Conservation (phyloP, 2,888 invertebrate species). For the Liodrosophila aerea region DNA sequence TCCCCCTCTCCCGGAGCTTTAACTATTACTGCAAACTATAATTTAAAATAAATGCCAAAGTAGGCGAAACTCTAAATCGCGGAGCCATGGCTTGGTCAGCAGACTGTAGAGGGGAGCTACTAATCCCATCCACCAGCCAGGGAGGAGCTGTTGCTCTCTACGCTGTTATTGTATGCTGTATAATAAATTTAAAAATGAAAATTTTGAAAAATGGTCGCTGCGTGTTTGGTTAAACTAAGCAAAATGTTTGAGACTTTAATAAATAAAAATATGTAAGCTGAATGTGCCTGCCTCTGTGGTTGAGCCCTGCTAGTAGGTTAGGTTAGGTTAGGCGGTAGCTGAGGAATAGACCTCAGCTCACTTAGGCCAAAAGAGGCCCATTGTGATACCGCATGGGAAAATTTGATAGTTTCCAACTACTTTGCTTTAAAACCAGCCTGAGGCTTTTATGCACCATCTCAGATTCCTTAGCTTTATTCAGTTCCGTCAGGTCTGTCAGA, state of each 20-base stretch:
- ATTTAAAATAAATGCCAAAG: slow-evolving; percentile 77
- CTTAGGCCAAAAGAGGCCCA: too few species aligned
- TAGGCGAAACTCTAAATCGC: slow-evolving; percentile 71
- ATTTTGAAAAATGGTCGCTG: slow-evolving; percentile 77
- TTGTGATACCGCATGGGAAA: too few species aligned
- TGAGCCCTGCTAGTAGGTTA: not conserved
- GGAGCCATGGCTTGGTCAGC: slow-evolving; percentile 16
- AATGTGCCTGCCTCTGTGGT: slow-evolving; percentile 6
- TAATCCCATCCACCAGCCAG: slow-evolving; percentile 56
- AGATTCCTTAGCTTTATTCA: too few species aligned
- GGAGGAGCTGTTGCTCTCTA: slow-evolving; percentile 27
- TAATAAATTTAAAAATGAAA: slow-evolving; percentile 79
- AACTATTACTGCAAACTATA: slow-evolving; percentile 74
- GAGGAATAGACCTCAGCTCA: too few species aligned
- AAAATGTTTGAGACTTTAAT: slow-evolving; percentile 49
- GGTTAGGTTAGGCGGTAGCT: too few species aligned
- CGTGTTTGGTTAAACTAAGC: slow-evolving; percentile 76
- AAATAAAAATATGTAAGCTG: slow-evolving; percentile 20
- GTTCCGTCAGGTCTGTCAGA: too few species aligned
- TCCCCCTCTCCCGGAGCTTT: slow-evolving; percentile 47
- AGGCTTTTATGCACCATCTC: too few species aligned
- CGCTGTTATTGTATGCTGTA: slow-evolving; percentile 58
- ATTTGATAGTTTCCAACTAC: too few species aligned
- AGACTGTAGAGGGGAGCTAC: slow-evolving; percentile 43
- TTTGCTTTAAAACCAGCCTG: too few species aligned